Evolutionary conservation across 1,140 invertebrate species (phyloP).

Genomic region (Pseudomyrmex sp.): DNA sequence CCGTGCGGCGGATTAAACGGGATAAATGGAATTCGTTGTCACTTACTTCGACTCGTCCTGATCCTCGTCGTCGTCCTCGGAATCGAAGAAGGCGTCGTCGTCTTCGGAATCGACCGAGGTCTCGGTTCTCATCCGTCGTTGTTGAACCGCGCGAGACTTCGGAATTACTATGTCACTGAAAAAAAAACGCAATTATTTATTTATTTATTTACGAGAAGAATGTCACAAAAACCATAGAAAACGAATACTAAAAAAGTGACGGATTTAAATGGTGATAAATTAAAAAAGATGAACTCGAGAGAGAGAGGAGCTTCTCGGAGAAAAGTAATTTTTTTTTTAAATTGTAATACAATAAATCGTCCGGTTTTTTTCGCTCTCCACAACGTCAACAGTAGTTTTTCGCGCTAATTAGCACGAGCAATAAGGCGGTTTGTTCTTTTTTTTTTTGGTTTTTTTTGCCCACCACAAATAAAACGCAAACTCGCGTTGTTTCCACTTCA

Average conservation of each 20-base stretch:
- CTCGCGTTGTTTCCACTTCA: conserved; percentile 19
- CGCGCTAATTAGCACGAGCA: no score
- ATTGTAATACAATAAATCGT: no score
- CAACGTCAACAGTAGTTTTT: no score
- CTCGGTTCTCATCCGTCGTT: conserved; percentile 83
- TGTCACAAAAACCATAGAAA: no score
- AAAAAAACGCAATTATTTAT: conserved; percentile 24
- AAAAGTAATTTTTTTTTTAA: no score
- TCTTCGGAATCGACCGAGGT: conserved; percentile 87
- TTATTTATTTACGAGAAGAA: no score
- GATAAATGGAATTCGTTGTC: conserved; percentile 10
- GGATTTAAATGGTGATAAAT: no score
- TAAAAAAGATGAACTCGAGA: no score
- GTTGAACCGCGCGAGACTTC: conserved; percentile 87
- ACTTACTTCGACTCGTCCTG: conserved; percentile 86
- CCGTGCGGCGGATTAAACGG: conserved; percentile 7
- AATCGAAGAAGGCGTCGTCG: conserved; percentile 91
- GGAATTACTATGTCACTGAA: conserved; percentile 89
- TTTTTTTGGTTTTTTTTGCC: neutral
- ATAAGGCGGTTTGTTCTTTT: neutral
- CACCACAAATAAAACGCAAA: conserved; percentile 3
- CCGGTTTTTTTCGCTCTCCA: neutral
- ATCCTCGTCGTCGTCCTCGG: conserved; percentile 89
- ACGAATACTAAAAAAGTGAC: no score
- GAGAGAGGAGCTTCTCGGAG: no score